Base-by-base conservation (phyloP, 2,888 invertebrate species). In the Timema podura region DNA sequence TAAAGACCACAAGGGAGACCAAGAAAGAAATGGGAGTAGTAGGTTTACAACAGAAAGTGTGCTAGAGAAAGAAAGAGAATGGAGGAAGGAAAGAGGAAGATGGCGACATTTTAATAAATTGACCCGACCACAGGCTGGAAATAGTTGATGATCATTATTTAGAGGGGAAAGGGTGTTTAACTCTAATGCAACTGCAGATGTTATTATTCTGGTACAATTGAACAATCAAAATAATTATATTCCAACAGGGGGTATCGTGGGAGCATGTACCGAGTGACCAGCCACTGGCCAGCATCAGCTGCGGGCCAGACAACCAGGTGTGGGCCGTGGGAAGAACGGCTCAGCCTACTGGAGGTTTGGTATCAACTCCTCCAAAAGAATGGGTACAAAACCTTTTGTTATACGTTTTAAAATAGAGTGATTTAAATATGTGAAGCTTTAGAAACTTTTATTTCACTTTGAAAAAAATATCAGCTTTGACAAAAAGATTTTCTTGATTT, bases 291-390 rank as follows among this genome's bases (percentile, higher is more conserved):
- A 90, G 89, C 68, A 91, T 94, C 74, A 90, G 90, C 75, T 89
- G 90, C 73, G 88, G 89, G 15, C 87, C 89, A 30, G 82, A 85
- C 30, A 85, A 85, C 61, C 86, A 87, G 77, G 89, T 93, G 48
- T 96, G 96, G 96, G 92, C 92, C 0, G 88, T 93, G 15, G 93
- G 0, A 88, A 89, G 77, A 94, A 92, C 82, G 96, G 96, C 51
- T 91, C 92, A 75, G 88, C 92, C 5, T 95, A 91, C 80, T 91
- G 89, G 82, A 85, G 96, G 75, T 86, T 89, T 76, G 93, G 92
- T 15, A 88, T 95, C 59, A 88, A 86, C 8, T 80, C 83, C 74
- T 85, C 88, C 47, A 90, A 88, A 79, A 88, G 90, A 0, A 82
- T 85, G 75, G 89, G 87, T 80, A 30, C 30, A 30, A 30, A 30